Percentiles rank a stretch among this genome's conserved stretches.
Conservation (phyloP, 2,113 vertebrate genomes). For the Neomonachus schauinslandi region DNA sequence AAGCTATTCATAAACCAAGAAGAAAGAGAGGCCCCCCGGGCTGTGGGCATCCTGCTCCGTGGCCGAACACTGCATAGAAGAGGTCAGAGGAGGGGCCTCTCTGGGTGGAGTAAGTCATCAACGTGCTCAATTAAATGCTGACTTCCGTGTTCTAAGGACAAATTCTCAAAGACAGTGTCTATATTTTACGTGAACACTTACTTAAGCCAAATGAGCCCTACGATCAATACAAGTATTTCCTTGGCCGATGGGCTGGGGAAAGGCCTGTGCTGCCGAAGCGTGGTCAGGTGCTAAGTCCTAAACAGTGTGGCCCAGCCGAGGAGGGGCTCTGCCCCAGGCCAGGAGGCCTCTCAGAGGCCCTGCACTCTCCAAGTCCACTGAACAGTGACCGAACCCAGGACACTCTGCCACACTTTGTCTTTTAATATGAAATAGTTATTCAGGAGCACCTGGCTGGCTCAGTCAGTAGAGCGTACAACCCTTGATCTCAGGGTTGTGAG, state of each 20-base stretch:
- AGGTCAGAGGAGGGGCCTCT: rapidly evolving
- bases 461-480: rapidly evolving
- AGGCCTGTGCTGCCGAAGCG: not conserved
- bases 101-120: rapidly evolving
- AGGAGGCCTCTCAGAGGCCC: not conserved
- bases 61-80: rapidly evolving
- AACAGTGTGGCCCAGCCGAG: too few species aligned
- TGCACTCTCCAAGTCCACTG: not conserved
- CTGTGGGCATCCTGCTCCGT: rapidly evolving
- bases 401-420: not conserved
- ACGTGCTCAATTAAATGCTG: rapidly evolving
- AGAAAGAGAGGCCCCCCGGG: rapidly evolving
- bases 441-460: not conserved
- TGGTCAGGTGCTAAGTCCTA: not conserved
- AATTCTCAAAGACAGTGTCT: not conserved
- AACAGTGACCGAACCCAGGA: too few species aligned
- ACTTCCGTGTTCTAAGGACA: not conserved
- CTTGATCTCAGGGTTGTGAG: not conserved
- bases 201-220: rapidly evolving
- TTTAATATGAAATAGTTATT: not conserved
- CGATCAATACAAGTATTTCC: not conserved
- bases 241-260: not conserved
- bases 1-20: not conserved
- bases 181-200: rapidly evolving
- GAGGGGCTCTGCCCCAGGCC: not conserved